Evolutionary conservation across 2,888 invertebrate genomes (phyloP), one percentile per base, ranked within the genome.

Genomic region (Drosophila maculinotata): DNA sequence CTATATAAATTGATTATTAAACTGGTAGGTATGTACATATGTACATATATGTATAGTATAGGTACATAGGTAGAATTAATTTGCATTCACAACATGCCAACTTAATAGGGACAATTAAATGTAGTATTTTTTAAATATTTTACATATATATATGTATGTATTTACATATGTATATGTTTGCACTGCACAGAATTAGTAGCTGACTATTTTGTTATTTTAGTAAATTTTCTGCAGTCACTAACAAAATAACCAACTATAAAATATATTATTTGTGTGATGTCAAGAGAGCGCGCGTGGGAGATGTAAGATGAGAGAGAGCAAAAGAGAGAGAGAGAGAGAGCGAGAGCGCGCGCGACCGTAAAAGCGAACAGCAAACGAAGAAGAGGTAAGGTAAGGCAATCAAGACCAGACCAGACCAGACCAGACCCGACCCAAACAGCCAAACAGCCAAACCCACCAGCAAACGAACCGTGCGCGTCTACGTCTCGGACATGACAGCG

Each of bases 251-350:
- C 73, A 68, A 69, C 52, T 77, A 66, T 62, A 63, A 56, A 56
- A 74, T 66, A 35, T 73, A 56, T 60, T 54, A 56, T 73, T 31
- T 67, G 42, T 52, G 58, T 67, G 72, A 68, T 78, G 76, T 63
- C 67, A 69, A 65, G 65, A 75, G 56, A 52, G 63, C 71, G 76
- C 79, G 83, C 79, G 85, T 85, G 79, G 85, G 85, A 79, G 82
- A 58, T 66, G 66, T 52, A 62, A 60, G 51, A 15, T 33, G 51
- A 39, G 26, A 41, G 60, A 60, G 35, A 4, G 35, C 26, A 41
- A 31, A 49, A 42, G 56, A 15, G 8, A 36, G 47, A 15, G 52
- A 30, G 48, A n/a, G 20, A 20, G 20, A 4, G 20, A 20, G 20
- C 36, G 57, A 60, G 56, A 39, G 66, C 39, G 56, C 64, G 57